Base-by-base conservation (phyloP, 2,888 invertebrate genomes). In the Cephus pulcher region DNA sequence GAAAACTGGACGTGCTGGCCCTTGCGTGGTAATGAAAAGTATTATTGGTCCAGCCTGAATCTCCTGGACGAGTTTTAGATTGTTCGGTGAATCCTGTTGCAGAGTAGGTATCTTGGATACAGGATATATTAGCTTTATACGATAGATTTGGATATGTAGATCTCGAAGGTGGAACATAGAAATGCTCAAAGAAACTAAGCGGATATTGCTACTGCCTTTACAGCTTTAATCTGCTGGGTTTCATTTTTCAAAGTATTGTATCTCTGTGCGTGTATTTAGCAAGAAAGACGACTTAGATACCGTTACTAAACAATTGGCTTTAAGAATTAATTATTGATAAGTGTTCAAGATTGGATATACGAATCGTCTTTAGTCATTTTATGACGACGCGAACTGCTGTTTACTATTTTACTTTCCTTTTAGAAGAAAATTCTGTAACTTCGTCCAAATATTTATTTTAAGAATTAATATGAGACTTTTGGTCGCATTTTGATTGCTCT, bases 1-100 rank as follows among this genome's bases (percentile, higher is more conserved):
- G 82, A 95, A 95, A 87, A 95, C 95, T 40, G 97, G 97, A 30
- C 94, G 98, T 81, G 98, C 98, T 35, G 98, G 98, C 81, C 96
- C 98, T 75, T 97, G 97, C 87, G 95, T 97, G 23, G 96, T 98
- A 75, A 93, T 91, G 3, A 89, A 79, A 79, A 76, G 74, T 74
- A 37, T 32, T 35, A 75, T 76, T 9, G 78, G 75, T 33, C 37
- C 23, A 23, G 23, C 23, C 56, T 56, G 23, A 56, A 23, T 56
- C 40, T 15, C 40, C 15, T 6, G 40, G 15, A 40, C 40, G 15
- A 15, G 6, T 40, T 15, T 40, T 6, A 15, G 15, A 40, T 40
- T 40, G 40, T 40, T 40, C 15, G 6, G 15, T 40, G 40, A 15
- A 40, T 40, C 9, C 56, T 56, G 56, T 56, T 23, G 23, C 2